Evolutionary conservation across 2,888 invertebrate species (phyloP).

Genomic region (Dyspetes luteomarginatus): DNA sequence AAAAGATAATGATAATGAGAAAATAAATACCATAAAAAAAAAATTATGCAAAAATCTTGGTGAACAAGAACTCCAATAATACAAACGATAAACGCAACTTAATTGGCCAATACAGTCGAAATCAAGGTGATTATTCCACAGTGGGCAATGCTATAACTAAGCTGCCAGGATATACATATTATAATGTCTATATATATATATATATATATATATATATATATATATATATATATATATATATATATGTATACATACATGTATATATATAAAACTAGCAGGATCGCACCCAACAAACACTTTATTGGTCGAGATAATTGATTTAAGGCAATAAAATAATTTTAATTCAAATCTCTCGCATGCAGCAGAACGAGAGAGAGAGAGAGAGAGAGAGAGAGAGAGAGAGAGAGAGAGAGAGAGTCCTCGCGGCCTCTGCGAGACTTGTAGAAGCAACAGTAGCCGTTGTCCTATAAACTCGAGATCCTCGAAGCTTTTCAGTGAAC

Average conservation of each 20-base stretch:
- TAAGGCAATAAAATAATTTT: conserved; percentile 57
- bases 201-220: too few species aligned
- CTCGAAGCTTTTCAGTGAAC: conserved; percentile 9
- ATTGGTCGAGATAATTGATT: conserved; percentile 64
- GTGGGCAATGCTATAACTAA: conserved; percentile 17
- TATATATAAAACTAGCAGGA: too few species aligned
- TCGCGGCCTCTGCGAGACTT: background rate
- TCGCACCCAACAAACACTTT: conserved; percentile 45
- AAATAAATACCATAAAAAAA: background rate
- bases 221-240: conserved; percentile 1
- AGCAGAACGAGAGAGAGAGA: background rate
- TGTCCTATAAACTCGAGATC: conserved; percentile 50
- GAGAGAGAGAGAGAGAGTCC: background rate
- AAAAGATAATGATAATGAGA: background rate
- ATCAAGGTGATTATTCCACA: conserved; percentile 57
- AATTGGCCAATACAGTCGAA: conserved; percentile 54
- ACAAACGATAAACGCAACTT: conserved; percentile 58
- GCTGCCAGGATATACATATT: background rate
- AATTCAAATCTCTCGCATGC: conserved; percentile 22
- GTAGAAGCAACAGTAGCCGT: conserved; percentile 15
- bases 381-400: background rate
- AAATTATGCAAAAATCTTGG: conserved; percentile 41
- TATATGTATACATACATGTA: background rate
- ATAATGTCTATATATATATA: too few species aligned
- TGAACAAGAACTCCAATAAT: conserved; percentile 38